phyloP scores from a whole-genome alignment of 2,888 invertebrate species.

The Carterocephalus palaemon region DNA sequence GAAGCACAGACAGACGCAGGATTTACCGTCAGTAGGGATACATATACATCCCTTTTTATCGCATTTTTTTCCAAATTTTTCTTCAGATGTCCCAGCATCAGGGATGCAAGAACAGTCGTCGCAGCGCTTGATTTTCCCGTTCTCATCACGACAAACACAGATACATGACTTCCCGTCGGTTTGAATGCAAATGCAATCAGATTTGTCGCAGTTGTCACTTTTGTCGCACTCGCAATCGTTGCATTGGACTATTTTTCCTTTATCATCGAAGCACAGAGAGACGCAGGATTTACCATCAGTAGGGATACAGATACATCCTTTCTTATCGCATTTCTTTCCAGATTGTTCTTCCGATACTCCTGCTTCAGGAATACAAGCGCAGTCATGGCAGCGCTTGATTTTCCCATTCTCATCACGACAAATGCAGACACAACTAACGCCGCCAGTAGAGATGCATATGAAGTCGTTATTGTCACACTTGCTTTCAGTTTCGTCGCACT shows the following conservation, averaged over 20 bases:
- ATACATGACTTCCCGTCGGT: slow-evolving; percentile 30
- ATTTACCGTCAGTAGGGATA: slow-evolving; percentile 26
- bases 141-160: slow-evolving; percentile 28
- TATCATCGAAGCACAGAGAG: slow-evolving; percentile 39
- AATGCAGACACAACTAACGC: slow-evolving; percentile 37
- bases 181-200: slow-evolving; percentile 26
- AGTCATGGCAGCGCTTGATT: slow-evolving; percentile 36
- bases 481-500: slow-evolving; percentile 32
- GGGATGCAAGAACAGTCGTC: slow-evolving; percentile 9
- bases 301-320: slow-evolving; percentile 43
- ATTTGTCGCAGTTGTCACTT: slow-evolving; percentile 22
- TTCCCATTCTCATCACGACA: slow-evolving; percentile 31
- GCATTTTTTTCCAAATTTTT: background rate
- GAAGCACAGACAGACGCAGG: slow-evolving; percentile 33
- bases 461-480: slow-evolving; percentile 31
- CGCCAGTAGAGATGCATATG: slow-evolving; percentile 36
- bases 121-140: slow-evolving; percentile 31
- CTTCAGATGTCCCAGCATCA: background rate
- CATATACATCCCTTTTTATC: slow-evolving; percentile 18
- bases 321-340: slow-evolving; percentile 34
- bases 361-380: slow-evolving; percentile 32
- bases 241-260: slow-evolving; percentile 36
- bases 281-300: slow-evolving; percentile 39
- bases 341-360: background rate
- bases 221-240: slow-evolving; percentile 34